These are phyloP conservation scores for Liolophura sinensis DNA, from an alignment of 1,140 invertebrate species.

Conservation along the genomic window DNA sequence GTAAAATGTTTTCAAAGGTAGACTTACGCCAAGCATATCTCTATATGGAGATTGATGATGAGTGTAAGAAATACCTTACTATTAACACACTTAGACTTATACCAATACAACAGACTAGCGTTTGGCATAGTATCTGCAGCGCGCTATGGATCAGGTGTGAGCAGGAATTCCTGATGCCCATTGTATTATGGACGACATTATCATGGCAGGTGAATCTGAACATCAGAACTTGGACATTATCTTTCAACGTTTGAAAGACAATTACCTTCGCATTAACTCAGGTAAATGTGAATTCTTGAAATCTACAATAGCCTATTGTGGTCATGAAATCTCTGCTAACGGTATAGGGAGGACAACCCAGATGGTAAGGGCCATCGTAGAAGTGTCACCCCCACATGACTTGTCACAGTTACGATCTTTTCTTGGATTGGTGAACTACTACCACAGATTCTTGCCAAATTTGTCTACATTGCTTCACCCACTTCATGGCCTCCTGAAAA, in stretches of 20 bases:
- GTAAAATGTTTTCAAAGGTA: conserved; percentile 31
- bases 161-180: no score
- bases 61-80: no score
- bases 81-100: conserved; percentile 58
- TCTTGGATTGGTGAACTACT: conserved; percentile 58
- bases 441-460: conserved; percentile 26
- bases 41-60: conserved; percentile 39
- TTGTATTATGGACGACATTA: conserved; percentile 48
- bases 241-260: conserved; percentile 4
- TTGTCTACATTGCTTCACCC: conserved; percentile 11
- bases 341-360: conserved; percentile 51
- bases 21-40: conserved; percentile 41
- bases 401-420: conserved; percentile 48
- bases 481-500: conserved; percentile 15
- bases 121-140: conserved; percentile 63
- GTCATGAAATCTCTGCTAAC: conserved; percentile 25
- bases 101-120: conserved; percentile 54
- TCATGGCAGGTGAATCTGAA: conserved; percentile 11
- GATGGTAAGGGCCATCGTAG: conserved; percentile 54
- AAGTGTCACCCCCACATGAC: conserved; percentile 48
- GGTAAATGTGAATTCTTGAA: conserved; percentile 15
- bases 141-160: no score
- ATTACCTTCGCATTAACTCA: conserved; percentile 1
- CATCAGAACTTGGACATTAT: conserved; percentile 14
- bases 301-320: conserved; percentile 22